Conservation (phyloP, 2,797 vertebrate genomes). For the Ambastaia sidthimunki region DNA sequence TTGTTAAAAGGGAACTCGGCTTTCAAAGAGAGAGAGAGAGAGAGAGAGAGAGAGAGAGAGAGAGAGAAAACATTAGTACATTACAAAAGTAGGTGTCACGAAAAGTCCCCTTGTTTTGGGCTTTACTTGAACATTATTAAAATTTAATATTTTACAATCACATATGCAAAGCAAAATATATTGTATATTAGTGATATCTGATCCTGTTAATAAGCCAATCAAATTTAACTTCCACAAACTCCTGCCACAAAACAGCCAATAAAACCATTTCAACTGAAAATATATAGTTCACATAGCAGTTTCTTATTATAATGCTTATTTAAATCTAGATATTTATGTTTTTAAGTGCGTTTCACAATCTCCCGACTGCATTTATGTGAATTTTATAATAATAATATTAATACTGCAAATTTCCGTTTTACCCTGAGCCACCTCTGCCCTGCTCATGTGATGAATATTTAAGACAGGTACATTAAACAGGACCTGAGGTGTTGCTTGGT, state of each 20-base stretch:
- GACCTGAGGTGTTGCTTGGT: constrained; percentile 41
- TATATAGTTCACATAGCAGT: too few species aligned
- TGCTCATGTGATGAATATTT: neutral
- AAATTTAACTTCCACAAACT: neutral
- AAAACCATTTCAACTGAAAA: too few species aligned
- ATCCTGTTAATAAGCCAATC: neutral
- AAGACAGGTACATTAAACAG: constrained; percentile 9
- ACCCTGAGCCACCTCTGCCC: neutral
- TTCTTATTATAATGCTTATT: too few species aligned
- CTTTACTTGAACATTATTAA: neutral
- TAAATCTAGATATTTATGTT: too few species aligned
- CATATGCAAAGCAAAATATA: neutral
- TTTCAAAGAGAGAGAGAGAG: neutral
- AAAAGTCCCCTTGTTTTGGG: neutral
- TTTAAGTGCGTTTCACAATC: too few species aligned
- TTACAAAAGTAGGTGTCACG: too few species aligned
- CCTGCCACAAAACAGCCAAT: too few species aligned
- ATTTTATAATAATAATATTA: neutral
- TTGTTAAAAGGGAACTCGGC: constrained; percentile 38
- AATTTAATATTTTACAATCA: neutral
- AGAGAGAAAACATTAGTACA: too few species aligned
- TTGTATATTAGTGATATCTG: neutral
- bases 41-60: too few species aligned
- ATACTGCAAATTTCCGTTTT: neutral
- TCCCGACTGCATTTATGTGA: neutral